Evolutionary conservation across 2,888 invertebrate genomes (phyloP), one percentile per base, ranked within the genome.

Genomic region (Lycocerus yunnanus): DNA sequence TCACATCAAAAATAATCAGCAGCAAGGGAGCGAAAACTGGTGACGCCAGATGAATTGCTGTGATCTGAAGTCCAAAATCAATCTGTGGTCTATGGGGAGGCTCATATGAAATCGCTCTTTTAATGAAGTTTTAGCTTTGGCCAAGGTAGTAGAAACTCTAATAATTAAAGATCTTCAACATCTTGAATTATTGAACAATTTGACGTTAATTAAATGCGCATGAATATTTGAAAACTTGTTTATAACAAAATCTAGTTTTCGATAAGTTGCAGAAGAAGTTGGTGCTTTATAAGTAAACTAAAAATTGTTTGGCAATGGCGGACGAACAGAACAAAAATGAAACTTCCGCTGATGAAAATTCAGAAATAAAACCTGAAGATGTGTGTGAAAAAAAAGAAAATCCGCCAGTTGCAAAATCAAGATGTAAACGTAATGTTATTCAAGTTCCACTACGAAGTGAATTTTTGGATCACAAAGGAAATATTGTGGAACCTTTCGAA

Each of bases 341-440:
- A 68, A 11, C 21, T 60, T 15, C 15, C 58, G n/a, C 14, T 13
- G 21, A 18, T 59, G 4, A 16, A 43, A n/a, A n/a, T 13, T 16
- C 15, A 10, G 8, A 16, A 6, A 60, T 20, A 58, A 58, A 24
- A 1, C 18, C 27, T 15, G 67, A 74, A 58, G 70, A 70, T 4
- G 4, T 61, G 9, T 43, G 43, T 43, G 43, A n/a, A 6, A 43
- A n/a, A 6, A n/a, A 43, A 6, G 43, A 43, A n/a, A 6, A 6
- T 13, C 43, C 43, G n/a, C n/a, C 43, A n/a, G 67, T 61, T 15
- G 72, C 43, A 13, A 70, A 74, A 15, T 16, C 58, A 1, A 74
- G 74, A 68, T 24, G 70, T n/a, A 74, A 74, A 68, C 58, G 70
- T 58, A 74, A 74, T 16, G 74, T 70, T 9, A 74, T 74, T 13